Conservation (phyloP, 2,797 vertebrate species). For the Pipistrellus pipistrellus region DNA sequence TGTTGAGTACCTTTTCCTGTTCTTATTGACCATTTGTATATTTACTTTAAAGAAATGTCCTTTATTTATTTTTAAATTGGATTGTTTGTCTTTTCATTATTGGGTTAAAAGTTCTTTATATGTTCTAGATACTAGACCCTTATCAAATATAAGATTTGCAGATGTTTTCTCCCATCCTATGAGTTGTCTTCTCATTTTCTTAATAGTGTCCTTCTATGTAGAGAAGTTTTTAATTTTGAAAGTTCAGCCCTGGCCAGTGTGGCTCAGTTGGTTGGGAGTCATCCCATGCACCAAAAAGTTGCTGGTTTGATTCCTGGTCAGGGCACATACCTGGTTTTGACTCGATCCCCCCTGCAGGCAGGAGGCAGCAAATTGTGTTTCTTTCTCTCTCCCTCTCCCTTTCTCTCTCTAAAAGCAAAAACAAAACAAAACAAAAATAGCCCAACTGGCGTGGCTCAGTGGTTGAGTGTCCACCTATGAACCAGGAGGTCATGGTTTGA, state of each 20-base stretch:
- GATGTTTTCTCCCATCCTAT: background rate
- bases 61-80: conserved; percentile 35
- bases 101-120: background rate
- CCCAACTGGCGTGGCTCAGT: too few relatives aligned
- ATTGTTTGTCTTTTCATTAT: background rate
- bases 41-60: background rate
- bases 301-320: background rate
- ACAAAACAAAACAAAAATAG: too few relatives aligned
- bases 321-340: background rate
- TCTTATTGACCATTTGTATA: background rate
- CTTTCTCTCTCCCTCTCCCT: background rate
- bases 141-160: conserved; percentile 3
- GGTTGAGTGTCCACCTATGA: too few relatives aligned
- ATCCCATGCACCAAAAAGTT: background rate
- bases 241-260: background rate
- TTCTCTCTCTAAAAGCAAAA: too few relatives aligned
- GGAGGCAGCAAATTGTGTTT: background rate
- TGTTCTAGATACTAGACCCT: background rate
- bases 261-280: background rate
- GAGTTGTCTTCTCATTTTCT: background rate
- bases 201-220: background rate
- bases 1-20: background rate
- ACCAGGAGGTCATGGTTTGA: too few relatives aligned
- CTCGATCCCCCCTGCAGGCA: background rate
- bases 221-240: background rate